Conservation (phyloP, 2,888 invertebrate genomes). For the Diabrotica balteata region DNA sequence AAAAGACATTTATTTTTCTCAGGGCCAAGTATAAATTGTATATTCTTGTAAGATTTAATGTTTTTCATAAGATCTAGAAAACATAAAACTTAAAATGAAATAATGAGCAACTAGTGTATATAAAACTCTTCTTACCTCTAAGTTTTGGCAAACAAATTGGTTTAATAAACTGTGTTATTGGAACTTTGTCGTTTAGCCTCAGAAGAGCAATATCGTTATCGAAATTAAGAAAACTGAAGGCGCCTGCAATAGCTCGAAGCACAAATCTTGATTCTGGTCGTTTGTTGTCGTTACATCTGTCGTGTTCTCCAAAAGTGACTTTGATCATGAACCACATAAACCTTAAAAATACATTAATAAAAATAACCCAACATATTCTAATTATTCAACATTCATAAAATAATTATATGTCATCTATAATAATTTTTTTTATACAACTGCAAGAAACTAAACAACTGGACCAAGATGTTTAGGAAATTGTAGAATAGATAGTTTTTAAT, state of each 20-base stretch:
- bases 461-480: too few relatives aligned
- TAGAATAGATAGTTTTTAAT: too few relatives aligned
- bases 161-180: slow-evolving; percentile 78
- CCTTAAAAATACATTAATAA: slow-evolving; percentile 60
- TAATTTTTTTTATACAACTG: too few relatives aligned
- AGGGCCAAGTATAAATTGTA: too few relatives aligned
- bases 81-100: too few relatives aligned
- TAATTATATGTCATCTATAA: too few relatives aligned
- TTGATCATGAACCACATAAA: slow-evolving; percentile 95
- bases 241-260: slow-evolving; percentile 76
- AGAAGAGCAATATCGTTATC: slow-evolving; percentile 88
- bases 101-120: background rate
- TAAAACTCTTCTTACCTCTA: slow-evolving; percentile 61
- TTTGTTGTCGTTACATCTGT: slow-evolving; percentile 76
- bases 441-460: too few relatives aligned
- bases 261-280: slow-evolving; percentile 83
- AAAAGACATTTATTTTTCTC: too few relatives aligned
- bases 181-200: slow-evolving; percentile 80
- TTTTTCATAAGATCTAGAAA: too few relatives aligned
- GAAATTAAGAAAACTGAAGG: slow-evolving; percentile 85
- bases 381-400: too few relatives aligned
- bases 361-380: too few relatives aligned
- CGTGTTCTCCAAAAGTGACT: slow-evolving; percentile 87
- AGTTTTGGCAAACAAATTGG: slow-evolving; percentile 82
- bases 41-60: too few relatives aligned